Base-by-base conservation (phyloP, 2,113 vertebrate genomes). In the Zosterops lateralis region DNA sequence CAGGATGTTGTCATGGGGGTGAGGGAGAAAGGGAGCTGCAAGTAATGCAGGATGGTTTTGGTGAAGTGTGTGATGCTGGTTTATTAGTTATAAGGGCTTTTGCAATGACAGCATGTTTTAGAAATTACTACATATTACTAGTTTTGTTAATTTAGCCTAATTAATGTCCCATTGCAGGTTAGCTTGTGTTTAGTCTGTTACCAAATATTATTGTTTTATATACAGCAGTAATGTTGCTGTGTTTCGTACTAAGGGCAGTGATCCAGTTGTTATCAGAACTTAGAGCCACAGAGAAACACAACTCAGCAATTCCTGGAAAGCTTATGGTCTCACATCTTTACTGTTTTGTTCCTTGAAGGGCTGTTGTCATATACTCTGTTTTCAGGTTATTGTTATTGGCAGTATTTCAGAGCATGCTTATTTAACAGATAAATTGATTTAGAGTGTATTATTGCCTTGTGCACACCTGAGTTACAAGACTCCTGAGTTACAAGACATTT, bases 1-100 rank as follows among this genome's bases (percentile, higher is more conserved):
- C 31, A 56, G 42, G 3, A 1, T 17, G 57, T 26, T 62, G 76
- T 17, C 9, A 1, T 22, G 4, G 20, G 3, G 6, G 2, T 28
- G 29, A 53, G 10, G 10, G 17, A 65, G 26, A 31, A 64, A 24
- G 29, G 15, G 18, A 5, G 1, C 14, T 60, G 24, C 0, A 8
- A 21, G 14, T 45, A 25, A 24, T 10, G 7, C 10, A 44, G 21
- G 5, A 12, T 32, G 58, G 7, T 76, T 78, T 75, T 57, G 17
- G 45, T 72, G 34, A 74, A 18, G 9, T 56, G 9, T 48, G 3
- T 45, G 29, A 21, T 71, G 24, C 2, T 45, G 31, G 7, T 53
- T 56, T 45, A 19, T 75, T 81, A 71, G 19, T 66, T 84, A n/a
- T 4, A 58, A 36, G 11, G 13, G 36, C 32, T 83, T 83, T 75